A percentile compares a stretch with the other conserved stretches of the same genome.
Conservation (phyloP, 2,888 invertebrate genomes). For the Xylota sylvarum region DNA sequence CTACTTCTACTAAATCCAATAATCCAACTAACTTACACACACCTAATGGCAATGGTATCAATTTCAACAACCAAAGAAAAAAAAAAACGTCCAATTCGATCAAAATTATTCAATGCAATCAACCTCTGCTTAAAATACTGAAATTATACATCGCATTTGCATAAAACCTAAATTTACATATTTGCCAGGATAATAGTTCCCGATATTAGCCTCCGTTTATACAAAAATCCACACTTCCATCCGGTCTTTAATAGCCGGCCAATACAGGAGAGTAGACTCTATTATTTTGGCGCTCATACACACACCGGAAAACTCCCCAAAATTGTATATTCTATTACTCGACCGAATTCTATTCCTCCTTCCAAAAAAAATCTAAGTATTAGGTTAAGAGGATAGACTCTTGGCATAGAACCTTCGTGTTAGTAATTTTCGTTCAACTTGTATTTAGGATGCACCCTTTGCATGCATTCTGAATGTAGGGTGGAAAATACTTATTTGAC, state of each 20-base stretch:
- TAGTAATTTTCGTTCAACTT: conserved; percentile 54
- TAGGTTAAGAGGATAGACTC: conserved; percentile 5
- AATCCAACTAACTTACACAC: too few species aligned
- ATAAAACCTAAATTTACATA: conserved; percentile 42
- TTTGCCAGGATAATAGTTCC: conserved; percentile 50
- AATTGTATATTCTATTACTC: conserved; percentile 69
- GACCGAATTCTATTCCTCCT: conserved; percentile 6
- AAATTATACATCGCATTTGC: conserved; percentile 59
- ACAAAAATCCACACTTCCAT: conserved; percentile 71
- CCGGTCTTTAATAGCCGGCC: conserved; percentile 61
- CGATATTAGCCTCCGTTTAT: conserved; percentile 67
- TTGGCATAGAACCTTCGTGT: conserved; percentile 42
- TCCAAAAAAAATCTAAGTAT: conserved; percentile 13
- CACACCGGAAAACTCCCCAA: conserved; percentile 64
- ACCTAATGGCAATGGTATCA: too few species aligned
- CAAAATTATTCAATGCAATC: conserved; percentile 27
- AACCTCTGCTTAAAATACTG: conserved; percentile 44
- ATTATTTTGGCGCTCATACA: conserved; percentile 30
- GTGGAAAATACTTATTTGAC: conserved; percentile 22
- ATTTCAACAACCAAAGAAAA: neutral
- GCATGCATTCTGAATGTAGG: conserved; percentile 24
- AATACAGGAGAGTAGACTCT: conserved; percentile 23
- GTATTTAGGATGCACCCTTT: conserved; percentile 68
- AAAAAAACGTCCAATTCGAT: neutral
- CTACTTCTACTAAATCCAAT: too few species aligned